Base-by-base conservation (phyloP, 2,888 invertebrate species). In the Cataglyphis altisquamis region DNA sequence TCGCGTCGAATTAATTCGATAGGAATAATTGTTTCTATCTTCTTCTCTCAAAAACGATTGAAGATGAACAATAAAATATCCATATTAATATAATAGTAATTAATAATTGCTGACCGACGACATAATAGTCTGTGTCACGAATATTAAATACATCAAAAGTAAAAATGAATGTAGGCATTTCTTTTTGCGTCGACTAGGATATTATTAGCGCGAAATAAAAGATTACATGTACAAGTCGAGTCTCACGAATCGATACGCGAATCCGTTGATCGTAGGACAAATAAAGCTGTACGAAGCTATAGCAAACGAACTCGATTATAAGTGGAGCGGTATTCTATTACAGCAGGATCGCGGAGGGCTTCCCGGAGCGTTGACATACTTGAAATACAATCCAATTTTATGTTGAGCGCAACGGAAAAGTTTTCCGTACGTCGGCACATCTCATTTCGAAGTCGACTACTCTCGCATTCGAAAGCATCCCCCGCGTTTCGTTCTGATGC, bases 321-420 rank as follows among this genome's bases (percentile, higher is more conserved):
- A 87, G 88, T 86, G 87, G 82, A 87, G 84, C 87, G 87, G 89
- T 89, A 91, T 91, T 91, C 87, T 87, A 87, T 87, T 89, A 91
- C 84, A 83, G 74, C 48, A 83, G 80, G 48, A 83, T 87, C 75
- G 88, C 74, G 88, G 83, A 55, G 74, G 93, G 92, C 91, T 94
- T 94, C 93, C 77, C 87, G 12, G 48, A 77, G 55, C 68, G 77
- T 90, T 91, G 92, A 90, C 93, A 91, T 89, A 92, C 89, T 90
- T 89, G 90, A 92, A 91, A 91, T 90, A 88, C 88, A 92, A 94
- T 92, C 93, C 91, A 87, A 94, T 93, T 92, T 91, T 87, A 92
- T 90, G 90, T 88, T 86, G 85, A 87, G 86, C 82, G 84, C 77
- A 72, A 66, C 63, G 52, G 57, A 70, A 82, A 89, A 85, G 88